Evolutionary conservation across 2,797 vertebrate species (phyloP).

Genomic region (Columba guinea): DNA sequence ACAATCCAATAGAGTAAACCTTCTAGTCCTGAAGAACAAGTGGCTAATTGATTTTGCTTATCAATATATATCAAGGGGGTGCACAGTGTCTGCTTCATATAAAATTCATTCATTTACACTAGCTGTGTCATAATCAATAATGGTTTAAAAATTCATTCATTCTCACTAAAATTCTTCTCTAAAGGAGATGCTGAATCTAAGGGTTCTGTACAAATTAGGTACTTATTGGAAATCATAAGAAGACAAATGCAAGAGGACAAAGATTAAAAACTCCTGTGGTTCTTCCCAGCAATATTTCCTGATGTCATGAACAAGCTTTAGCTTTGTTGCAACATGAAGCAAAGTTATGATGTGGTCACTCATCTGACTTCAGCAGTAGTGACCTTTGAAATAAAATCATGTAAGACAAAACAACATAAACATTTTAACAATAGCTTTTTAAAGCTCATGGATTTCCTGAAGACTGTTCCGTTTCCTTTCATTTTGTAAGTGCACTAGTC

Average conservation of each 20-base stretch:
- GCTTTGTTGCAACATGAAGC: neutral
- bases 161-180: neutral
- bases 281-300: neutral
- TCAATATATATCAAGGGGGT: conserved; percentile 33
- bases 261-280: neutral
- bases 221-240: neutral
- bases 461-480: neutral
- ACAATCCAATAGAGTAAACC: conserved; percentile 57
- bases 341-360: neutral
- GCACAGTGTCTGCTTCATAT: conserved; percentile 18
- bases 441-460: neutral
- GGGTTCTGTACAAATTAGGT: neutral
- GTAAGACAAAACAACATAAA: neutral
- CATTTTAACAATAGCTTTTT: neutral
- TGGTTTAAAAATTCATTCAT: conserved; percentile 12
- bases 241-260: neutral
- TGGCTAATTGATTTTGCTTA: conserved; percentile 72
- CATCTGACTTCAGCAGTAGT: neutral
- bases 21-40: conserved; percentile 34
- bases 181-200: neutral
- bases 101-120: conserved; percentile 51
- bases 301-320: neutral
- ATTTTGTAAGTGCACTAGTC: neutral
- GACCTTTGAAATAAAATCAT: neutral
- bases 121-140: conserved; percentile 30